Evolutionary conservation across 2,113 vertebrate genomes (phyloP).

Genomic region (Gopherus flavomarginatus): DNA sequence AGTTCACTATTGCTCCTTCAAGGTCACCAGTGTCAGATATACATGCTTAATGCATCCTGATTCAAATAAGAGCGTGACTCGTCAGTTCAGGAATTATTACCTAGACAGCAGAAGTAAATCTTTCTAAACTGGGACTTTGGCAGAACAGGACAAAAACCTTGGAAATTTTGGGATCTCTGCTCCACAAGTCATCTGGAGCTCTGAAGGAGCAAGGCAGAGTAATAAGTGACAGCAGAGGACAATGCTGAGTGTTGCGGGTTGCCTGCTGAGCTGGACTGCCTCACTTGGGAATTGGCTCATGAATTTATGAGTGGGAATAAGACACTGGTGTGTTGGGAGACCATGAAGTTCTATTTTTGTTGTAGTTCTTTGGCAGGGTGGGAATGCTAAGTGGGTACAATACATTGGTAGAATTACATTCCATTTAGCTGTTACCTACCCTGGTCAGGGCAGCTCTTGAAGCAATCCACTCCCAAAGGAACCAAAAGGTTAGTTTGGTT

Average conservation of each 20-base stretch:
- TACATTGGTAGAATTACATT: not conserved
- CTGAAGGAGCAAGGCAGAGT: not conserved
- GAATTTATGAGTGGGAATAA: constrained; percentile 6
- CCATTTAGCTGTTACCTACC: not conserved
- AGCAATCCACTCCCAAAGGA: not conserved
- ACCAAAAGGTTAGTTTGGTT: not conserved
- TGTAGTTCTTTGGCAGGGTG: not conserved
- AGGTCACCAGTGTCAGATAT: constrained; percentile 31
- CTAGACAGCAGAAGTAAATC: not conserved
- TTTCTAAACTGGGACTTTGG: not conserved
- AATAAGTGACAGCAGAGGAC: constrained; percentile 40
- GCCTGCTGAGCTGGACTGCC: not conserved
- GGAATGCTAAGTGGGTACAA: not conserved
- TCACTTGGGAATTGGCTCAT: constrained; percentile 16
- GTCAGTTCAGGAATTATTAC: not conserved
- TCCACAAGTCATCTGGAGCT: not conserved
- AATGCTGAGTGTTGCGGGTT: not conserved
- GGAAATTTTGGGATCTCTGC: not conserved
- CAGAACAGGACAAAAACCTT: constrained; percentile 26
- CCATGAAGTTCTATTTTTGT: not conserved
- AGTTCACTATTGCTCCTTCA: not conserved
- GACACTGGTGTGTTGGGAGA: not conserved
- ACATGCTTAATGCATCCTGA: not conserved
- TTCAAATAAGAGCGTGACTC: constrained; percentile 48
- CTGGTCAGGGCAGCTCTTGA: not conserved